phyloP scores from a whole-genome alignment of 2,797 vertebrate genomes.

The Acanthurus leucopareius region DNA sequence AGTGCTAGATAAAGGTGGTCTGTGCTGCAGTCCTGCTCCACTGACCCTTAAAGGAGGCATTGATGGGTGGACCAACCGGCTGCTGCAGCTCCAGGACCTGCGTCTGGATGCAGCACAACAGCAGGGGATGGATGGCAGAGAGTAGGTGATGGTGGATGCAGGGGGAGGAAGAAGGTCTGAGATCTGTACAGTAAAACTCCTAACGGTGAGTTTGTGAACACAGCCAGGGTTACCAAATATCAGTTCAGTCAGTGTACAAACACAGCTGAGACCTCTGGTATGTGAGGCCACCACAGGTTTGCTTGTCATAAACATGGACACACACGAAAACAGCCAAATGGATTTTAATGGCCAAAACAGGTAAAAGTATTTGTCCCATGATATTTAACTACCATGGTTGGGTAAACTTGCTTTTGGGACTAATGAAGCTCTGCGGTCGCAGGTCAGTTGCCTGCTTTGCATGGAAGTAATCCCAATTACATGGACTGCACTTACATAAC shows the following conservation, averaged over 20 bases:
- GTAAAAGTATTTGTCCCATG: neutral
- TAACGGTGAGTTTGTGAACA: no score
- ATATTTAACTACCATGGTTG: neutral
- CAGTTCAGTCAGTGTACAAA: conserved; percentile 36
- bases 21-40: conserved; percentile 79
- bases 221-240: conserved; percentile 40
- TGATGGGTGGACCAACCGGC: conserved; percentile 74
- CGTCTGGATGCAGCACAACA: conserved; percentile 33
- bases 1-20: conserved; percentile 85
- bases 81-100: conserved; percentile 45
- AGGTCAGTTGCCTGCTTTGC: neutral
- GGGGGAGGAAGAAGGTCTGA: conserved; percentile 5
- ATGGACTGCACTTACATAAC: neutral
- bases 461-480: neutral
- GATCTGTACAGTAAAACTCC: conserved; percentile 16
- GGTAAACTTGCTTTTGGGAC: neutral
- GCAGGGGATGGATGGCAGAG: conserved; percentile 37
- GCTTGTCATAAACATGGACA: conserved; percentile 14
- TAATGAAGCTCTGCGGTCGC: neutral
- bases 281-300: conserved; percentile 22
- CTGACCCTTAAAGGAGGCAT: conserved; percentile 85
- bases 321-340: conserved; percentile 7
- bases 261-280: conserved; percentile 46
- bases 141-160: neutral
- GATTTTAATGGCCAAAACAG: conserved; percentile 11